A percentile compares a stretch with the other conserved stretches of the same genome.
These are phyloP conservation scores for Agonum fuliginosum DNA, from an alignment of 2,888 invertebrate species.

Conservation along the genomic window DNA sequence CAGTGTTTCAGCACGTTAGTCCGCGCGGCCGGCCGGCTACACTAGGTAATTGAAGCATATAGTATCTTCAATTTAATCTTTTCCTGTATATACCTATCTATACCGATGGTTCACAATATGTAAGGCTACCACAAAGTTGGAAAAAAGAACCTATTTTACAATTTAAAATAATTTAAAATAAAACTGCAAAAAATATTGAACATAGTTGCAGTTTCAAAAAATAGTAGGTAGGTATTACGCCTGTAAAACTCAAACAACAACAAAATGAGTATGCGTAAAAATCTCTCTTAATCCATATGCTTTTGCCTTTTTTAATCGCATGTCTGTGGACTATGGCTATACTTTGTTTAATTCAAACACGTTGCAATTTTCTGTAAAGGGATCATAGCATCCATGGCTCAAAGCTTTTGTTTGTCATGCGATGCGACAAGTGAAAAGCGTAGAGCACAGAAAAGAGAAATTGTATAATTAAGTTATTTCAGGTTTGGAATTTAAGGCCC, in stretches of 20 bases:
- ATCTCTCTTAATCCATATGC: neutral
- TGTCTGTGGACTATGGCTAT: too few relatives aligned
- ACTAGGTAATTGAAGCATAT: too few relatives aligned
- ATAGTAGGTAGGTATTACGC: neutral
- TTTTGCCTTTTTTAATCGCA: too few relatives aligned
- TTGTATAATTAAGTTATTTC: neutral
- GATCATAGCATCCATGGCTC: conserved; percentile 6
- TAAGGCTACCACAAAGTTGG: too few relatives aligned
- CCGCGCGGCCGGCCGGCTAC: too few relatives aligned
- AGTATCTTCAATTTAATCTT: too few relatives aligned
- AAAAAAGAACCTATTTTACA: too few relatives aligned
- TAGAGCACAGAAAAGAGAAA: conserved; percentile 26
- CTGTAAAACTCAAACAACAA: neutral
- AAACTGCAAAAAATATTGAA: too few relatives aligned
- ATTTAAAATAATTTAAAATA: too few relatives aligned
- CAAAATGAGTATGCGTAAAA: neutral
- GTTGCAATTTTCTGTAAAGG: conserved; percentile 15
- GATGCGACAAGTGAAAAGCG: conserved; percentile 29
- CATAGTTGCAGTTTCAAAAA: neutral
- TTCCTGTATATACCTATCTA: too few relatives aligned
- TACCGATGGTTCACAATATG: too few relatives aligned
- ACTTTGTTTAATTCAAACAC: conserved; percentile 22
- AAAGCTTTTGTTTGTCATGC: conserved; percentile 30
- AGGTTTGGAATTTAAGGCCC: neutral
- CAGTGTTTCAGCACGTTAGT: too few relatives aligned